Conservation (phyloP, 2,797 vertebrate genomes). For the Falco concolor region DNA sequence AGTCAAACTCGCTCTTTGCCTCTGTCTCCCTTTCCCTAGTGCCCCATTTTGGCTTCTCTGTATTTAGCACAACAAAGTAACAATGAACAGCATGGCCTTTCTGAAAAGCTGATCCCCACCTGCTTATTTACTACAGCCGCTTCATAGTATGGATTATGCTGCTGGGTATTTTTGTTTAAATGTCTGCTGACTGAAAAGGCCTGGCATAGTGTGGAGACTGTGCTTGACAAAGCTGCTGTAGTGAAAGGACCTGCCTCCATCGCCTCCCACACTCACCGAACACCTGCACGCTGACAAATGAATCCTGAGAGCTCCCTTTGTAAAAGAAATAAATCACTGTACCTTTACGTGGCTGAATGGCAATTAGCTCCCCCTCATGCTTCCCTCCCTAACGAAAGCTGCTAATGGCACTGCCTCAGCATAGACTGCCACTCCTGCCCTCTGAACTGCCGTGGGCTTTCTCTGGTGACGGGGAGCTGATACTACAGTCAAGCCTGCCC, state of each 20-base stretch:
- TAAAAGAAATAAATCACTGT: background rate
- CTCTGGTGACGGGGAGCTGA: background rate
- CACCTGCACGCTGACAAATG: background rate
- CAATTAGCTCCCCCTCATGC: background rate
- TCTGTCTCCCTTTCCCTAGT: background rate
- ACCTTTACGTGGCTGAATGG: background rate
- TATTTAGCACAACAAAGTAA: slow-evolving; percentile 51
- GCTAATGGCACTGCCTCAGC: background rate
- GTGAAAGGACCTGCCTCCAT: background rate
- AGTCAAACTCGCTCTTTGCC: slow-evolving; percentile 20
- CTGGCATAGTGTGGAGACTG: background rate
- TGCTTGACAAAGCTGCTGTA: background rate
- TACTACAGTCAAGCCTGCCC: background rate
- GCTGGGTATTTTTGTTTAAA: slow-evolving; percentile 13
- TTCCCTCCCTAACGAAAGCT: background rate
- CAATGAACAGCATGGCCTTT: background rate
- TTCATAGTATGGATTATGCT: background rate
- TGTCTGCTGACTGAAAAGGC: slow-evolving; percentile 4
- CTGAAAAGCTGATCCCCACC: background rate
- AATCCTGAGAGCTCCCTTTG: background rate
- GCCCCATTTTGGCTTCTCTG: slow-evolving; percentile 4
- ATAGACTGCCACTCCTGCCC: background rate
- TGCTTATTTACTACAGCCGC: slow-evolving; percentile 37
- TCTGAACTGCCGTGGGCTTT: background rate
- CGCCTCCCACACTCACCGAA: background rate